Base-by-base conservation (phyloP, 2,797 vertebrate genomes). In the Megalops cyprinoides region DNA sequence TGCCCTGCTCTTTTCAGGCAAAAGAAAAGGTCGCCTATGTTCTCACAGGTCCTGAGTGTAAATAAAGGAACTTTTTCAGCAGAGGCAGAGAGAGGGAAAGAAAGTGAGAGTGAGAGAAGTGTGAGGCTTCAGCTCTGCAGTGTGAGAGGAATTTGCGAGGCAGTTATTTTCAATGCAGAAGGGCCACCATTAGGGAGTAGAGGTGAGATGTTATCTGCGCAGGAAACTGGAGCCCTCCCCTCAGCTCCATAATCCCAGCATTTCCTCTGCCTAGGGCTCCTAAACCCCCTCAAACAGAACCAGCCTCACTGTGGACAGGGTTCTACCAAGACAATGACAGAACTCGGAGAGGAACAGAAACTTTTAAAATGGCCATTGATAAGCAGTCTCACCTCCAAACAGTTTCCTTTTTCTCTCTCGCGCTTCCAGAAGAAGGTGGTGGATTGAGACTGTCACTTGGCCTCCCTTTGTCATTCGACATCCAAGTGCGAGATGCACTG, bases 141-240 rank as follows among this genome's bases (percentile, higher is more conserved):
- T 60, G 37, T n/a, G 76, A 39, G 76, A 42, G 76, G 53, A 56
- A 77, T 75, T 25, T 9, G 18, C 39, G 12, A 28, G 74, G 49
- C 49, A 31, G 74, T 51, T 10, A 62, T 67, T 67, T 67, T 28
- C 31, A 51, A 28, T 46, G 77, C 25, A 31, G n/a, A n/a, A n/a
- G 44, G 39, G 56, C 77, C 48, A 18, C 77, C 31, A 31, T 37
- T 15, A 62, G 39, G 5, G 25, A 44, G 10, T 39, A 42, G 51
- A 48, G 44, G 58, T n/a, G 25, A 79, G 58, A 69, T 79, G 42
- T 37, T 79, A 67, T 79, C 58, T 79, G 39, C 12, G 37, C 34
- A 62, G 53, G 56, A 42, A 78, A 7, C 34, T 25, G 28, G 46
- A 58, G 8, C 37, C 12, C 37, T 31, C 76, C 76, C 39, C n/a